Evolutionary conservation across 2,113 vertebrate genomes (phyloP).

Genomic region (Strix uralensis): DNA sequence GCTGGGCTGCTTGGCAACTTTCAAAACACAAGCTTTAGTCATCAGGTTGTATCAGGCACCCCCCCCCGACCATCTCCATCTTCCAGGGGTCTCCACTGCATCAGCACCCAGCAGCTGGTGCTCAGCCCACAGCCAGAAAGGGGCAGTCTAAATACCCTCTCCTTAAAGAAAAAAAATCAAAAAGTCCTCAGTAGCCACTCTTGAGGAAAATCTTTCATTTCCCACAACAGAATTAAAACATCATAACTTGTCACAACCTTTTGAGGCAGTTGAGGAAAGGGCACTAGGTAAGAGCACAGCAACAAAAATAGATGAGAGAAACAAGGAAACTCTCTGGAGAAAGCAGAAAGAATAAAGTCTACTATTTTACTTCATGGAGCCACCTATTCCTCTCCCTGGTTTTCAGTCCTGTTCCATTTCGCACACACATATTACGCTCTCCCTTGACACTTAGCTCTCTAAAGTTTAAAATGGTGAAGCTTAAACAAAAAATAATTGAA

Average conservation of each 20-base stretch:
- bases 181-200: not conserved
- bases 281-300: not conserved
- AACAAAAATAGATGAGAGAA: not conserved
- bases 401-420: not conserved
- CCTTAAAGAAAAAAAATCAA: not conserved
- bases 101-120: not conserved
- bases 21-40: not conserved
- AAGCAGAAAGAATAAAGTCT: not conserved
- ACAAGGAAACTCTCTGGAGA: not conserved
- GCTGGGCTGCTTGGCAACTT: not conserved
- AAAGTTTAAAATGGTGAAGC: not conserved
- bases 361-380: not conserved
- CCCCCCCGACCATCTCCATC: not conserved
- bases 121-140: not conserved
- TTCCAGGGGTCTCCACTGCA: not conserved
- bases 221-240: not conserved
- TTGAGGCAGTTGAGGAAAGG: not conserved
- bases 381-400: not conserved
- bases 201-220: not conserved
- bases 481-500: not conserved
- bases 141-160: not conserved
- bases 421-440: not conserved
- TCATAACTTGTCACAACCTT: accelerated
- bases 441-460: not conserved
- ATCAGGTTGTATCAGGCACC: not conserved